phyloP scores from a whole-genome alignment of 1,140 invertebrate genomes.

The Drosophila albomicans region DNA sequence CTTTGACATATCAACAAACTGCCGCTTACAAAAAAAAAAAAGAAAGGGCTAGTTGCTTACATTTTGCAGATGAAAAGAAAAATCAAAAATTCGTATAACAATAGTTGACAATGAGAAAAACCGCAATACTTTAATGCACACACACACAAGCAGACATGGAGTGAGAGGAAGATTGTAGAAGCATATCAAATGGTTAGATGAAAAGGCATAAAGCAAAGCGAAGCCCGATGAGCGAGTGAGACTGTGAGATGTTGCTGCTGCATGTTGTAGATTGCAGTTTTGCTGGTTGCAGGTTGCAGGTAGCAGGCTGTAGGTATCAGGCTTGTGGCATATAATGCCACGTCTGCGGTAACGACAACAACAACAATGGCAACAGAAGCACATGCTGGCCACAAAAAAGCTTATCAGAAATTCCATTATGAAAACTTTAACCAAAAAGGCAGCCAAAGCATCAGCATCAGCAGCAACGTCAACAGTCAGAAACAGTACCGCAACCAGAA shows the following conservation, averaged over 20 bases:
- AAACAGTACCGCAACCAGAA: conserved; percentile 19
- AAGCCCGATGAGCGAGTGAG: conserved; percentile 43
- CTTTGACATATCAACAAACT: conserved; percentile 30
- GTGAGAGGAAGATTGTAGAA: not conserved
- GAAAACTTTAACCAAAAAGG: conserved; percentile 61
- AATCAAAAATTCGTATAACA: conserved; percentile 67
- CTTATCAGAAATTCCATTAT: conserved; percentile 81
- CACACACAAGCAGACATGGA: conserved; percentile 24
- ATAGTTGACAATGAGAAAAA: conserved; percentile 67
- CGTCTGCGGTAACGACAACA: conserved; percentile 58
- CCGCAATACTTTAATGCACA: conserved; percentile 63
- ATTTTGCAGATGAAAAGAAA: conserved; percentile 22
- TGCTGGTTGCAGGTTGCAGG: conserved; percentile 19
- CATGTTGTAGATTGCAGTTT: conserved; percentile 25
- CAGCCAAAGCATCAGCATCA: conserved; percentile 16
- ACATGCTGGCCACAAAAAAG: conserved; percentile 58
- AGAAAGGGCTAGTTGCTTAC: conserved; percentile 15
- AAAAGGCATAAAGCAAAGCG: conserved; percentile 57
- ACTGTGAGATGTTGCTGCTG: conserved; percentile 29
- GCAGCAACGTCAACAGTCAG: conserved; percentile 45
- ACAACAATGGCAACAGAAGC: conserved; percentile 32
- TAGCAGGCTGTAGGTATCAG: conserved; percentile 20
- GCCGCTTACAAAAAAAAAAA: conserved; percentile 13
- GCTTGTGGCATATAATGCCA: conserved; percentile 50
- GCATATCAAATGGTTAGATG: conserved; percentile 55